Conservation (phyloP, 2,888 invertebrate genomes). For the Macaria liturata region DNA sequence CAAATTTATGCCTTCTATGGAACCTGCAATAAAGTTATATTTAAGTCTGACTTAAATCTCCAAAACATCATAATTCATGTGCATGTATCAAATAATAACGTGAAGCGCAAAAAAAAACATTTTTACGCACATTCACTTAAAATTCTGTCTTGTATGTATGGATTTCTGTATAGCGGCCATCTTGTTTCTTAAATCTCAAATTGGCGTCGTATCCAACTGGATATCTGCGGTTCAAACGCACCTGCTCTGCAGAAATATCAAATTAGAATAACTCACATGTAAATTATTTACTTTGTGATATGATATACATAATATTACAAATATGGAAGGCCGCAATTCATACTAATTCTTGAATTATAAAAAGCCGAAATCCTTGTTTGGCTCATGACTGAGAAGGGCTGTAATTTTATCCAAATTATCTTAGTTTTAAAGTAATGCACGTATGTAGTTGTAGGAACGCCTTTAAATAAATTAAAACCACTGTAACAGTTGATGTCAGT, state of each 20-base stretch:
- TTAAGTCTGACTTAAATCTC: background rate
- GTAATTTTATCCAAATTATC: constrained; percentile 36
- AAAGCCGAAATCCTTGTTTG: constrained; percentile 47
- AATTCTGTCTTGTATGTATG: no score
- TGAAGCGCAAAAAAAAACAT: no score
- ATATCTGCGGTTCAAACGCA: no score
- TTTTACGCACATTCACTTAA: no score
- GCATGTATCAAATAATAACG: background rate
- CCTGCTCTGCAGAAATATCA: no score
- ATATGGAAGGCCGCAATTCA: no score
- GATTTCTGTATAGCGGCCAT: no score
- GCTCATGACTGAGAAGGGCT: constrained; percentile 69
- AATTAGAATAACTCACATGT: background rate
- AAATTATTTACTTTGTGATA: background rate
- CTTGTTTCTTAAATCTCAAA: no score
- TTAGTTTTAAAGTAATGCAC: constrained; percentile 26
- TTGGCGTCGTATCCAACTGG: no score
- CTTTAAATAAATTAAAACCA: no score
- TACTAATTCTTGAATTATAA: background rate
- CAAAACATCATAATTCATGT: no score
- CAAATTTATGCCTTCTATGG: constrained; percentile 15
- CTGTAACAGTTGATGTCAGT: no score
- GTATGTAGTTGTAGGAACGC: background rate
- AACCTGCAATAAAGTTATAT: constrained; percentile 18
- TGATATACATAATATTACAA: background rate